phyloP scores from a whole-genome alignment of 2,797 vertebrate species.

The Bradypodion pumilum region DNA sequence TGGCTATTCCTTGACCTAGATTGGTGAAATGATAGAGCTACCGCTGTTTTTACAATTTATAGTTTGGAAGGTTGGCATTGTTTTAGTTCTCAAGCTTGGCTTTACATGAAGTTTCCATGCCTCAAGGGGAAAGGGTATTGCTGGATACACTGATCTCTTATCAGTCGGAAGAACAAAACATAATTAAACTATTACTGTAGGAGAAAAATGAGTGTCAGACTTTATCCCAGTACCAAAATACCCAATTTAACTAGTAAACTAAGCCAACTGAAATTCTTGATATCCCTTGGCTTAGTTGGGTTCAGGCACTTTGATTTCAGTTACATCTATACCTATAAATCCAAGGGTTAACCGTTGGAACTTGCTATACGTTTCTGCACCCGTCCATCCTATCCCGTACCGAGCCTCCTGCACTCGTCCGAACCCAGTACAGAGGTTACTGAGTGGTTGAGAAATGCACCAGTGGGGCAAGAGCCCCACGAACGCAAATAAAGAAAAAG shows the following conservation, averaged over 20 bases:
- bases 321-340: too few relatives aligned
- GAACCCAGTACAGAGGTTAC: too few relatives aligned
- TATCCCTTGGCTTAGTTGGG: background rate
- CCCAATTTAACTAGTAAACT: background rate
- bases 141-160: background rate
- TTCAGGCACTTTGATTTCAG: background rate
- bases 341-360: too few relatives aligned
- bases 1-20: background rate
- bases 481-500: too few relatives aligned
- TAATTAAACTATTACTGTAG: background rate
- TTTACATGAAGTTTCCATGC: background rate
- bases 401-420: too few relatives aligned
- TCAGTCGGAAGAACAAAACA: background rate
- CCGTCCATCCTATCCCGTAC: too few relatives aligned
- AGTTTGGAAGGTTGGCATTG: background rate
- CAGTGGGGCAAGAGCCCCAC: too few relatives aligned
- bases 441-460: too few relatives aligned
- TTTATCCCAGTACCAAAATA: background rate
- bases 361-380: too few relatives aligned
- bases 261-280: background rate
- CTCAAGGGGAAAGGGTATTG: background rate
- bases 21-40: background rate
- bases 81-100: background rate
- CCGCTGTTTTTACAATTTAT: background rate
- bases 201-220: background rate